A percentile compares a stretch with the other conserved stretches of the same genome.
Evolutionary conservation across 1,140 invertebrate species (phyloP).

Genomic region (Oryctes rhinoceros): DNA sequence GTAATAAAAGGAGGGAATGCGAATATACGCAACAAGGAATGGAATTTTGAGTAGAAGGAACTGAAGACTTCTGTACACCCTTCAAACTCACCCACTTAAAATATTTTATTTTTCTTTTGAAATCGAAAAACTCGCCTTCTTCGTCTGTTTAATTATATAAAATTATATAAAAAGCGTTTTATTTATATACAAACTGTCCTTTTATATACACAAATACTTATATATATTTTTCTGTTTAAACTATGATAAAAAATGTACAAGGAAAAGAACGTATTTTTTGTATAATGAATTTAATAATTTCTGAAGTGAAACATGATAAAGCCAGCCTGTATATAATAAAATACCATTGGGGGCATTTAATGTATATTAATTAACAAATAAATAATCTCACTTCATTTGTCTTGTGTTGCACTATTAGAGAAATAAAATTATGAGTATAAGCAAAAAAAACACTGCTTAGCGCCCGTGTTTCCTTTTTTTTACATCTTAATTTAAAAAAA

Average conservation of each 20-base stretch:
- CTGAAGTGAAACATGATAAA: not conserved
- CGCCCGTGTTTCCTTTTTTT: not conserved
- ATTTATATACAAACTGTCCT: conserved; percentile 36
- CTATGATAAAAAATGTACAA: no score
- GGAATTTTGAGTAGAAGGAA: conserved; percentile 56
- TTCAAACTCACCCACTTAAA: conserved; percentile 47
- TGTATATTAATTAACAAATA: not conserved
- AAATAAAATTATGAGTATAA: not conserved
- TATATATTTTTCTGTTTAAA: not conserved
- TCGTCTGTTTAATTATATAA: conserved; percentile 24
- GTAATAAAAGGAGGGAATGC: conserved; percentile 44
- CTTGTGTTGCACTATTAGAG: not conserved
- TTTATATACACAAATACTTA: conserved; percentile 14
- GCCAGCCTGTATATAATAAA: no score
- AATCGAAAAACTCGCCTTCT: conserved; percentile 1
- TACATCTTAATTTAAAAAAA: conserved; percentile 9
- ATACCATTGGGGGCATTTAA: not conserved
- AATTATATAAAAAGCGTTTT: conserved; percentile 39
- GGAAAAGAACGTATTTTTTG: no score
- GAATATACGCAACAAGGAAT: conserved; percentile 53
- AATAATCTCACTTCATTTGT: conserved; percentile 15
- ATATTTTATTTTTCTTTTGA: conserved; percentile 42
- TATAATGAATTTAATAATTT: not conserved
- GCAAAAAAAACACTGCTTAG: not conserved
- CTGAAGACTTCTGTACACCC: conserved; percentile 56